Base-by-base conservation (phyloP, 2,797 vertebrate genomes). In the Lepus oiostolus region DNA sequence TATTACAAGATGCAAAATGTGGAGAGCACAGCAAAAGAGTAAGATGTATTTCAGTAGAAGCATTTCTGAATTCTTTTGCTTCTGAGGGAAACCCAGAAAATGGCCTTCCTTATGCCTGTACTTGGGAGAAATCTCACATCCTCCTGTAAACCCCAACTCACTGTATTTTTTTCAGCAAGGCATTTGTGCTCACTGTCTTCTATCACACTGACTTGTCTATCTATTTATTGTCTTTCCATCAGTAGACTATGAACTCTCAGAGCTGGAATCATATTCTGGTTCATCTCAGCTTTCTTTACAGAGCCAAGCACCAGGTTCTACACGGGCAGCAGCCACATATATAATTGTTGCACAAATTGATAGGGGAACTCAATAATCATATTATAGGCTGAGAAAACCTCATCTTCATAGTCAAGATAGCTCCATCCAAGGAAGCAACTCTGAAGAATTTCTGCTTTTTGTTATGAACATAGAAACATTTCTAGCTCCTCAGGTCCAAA, bases 291-390 rank as follows among this genome's bases (percentile, higher is more conserved):
- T 54, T 52, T 79, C 77, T 87, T 84, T 63, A 70, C 0, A 38
- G 12, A 4, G 0, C 10, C 63, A 80, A 68, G 9, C 50, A 54
- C 54, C 12, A 2, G 67, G 42, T 7, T 81, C 54, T 6, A 71
- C 22, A 30, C 42, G 17, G 19, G 9, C 21, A 7, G 52, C 11
- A 6, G 32, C 21, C 19, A 63, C 2, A 2, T 28, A 5, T 0
- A 21, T 1, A 7, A 11, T 42, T 50, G 7, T 21, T 16, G 17
- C 19, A 4, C 7, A 85, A 38, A 62, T 62, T 58, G 22, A 89
- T 6, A 17, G 16, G 2, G 2, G 0, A 1, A 30, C 28, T 14
- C 16, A n/a, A 14, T n/a, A 28, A 63, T 7, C 65, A 50, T 42
- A 26, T 16, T 35, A 65, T 17, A 76, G 5, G 70, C 42, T 22